phyloP scores from a whole-genome alignment of 2,113 vertebrate species.

The Perca schrenkii region DNA sequence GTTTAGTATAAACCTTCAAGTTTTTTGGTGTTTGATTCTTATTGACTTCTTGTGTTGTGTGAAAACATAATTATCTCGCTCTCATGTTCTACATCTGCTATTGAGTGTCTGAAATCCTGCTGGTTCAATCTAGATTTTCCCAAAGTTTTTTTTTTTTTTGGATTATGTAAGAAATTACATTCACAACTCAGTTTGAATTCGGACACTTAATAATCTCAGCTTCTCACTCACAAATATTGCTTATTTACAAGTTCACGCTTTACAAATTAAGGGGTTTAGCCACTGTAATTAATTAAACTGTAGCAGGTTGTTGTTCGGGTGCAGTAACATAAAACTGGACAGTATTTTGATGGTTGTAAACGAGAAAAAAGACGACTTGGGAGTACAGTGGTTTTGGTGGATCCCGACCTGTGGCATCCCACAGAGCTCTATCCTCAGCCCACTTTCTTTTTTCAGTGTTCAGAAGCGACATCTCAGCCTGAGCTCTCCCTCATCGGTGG shows the following conservation, averaged over 20 bases:
- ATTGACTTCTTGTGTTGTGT: slow-evolving; percentile 3
- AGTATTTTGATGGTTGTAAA: not conserved
- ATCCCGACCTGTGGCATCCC: slow-evolving; percentile 6
- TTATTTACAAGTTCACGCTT: slow-evolving; percentile 25
- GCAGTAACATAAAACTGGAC: not conserved
- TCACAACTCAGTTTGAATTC: slow-evolving; percentile 43
- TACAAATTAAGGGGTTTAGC: slow-evolving; percentile 7
- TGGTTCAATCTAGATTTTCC: not conserved
- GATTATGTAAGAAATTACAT: not conserved
- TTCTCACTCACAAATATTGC: slow-evolving; percentile 37
- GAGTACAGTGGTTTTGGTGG: slow-evolving; percentile 10
- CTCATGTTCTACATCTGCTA: slow-evolving; percentile 4
- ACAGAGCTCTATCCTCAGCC: slow-evolving; percentile 25
- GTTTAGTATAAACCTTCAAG: not conserved
- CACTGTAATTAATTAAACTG: slow-evolving; percentile 7
- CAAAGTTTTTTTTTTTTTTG: not conserved
- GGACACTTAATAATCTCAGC: slow-evolving; percentile 49
- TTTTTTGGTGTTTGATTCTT: slow-evolving; percentile 13
- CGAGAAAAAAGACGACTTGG: not conserved
- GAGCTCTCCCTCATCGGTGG: not conserved
- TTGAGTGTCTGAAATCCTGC: slow-evolving; percentile 65
- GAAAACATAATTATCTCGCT: slow-evolving; percentile 13
- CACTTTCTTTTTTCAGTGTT: not conserved
- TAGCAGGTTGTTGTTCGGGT: not conserved
- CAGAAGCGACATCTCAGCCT: not conserved